Evolutionary conservation across 2,888 invertebrate species (phyloP).

Genomic region (Phaonia tiefii): DNA sequence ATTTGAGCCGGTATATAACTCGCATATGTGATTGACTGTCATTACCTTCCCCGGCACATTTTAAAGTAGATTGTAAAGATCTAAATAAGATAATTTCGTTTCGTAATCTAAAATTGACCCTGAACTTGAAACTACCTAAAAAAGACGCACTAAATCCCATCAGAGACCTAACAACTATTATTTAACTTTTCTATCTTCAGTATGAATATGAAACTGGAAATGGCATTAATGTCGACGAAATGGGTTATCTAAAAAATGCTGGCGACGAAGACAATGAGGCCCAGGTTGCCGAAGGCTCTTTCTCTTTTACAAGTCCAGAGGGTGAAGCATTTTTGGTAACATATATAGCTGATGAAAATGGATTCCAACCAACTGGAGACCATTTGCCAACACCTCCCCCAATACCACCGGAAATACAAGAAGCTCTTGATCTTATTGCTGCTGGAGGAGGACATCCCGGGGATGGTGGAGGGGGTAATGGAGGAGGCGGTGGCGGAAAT

Average conservation of each 20-base stretch:
- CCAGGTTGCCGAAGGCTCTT: slow-evolving; percentile 86
- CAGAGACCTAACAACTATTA: no score
- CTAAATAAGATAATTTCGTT: no score
- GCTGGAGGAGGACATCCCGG: slow-evolving; percentile 77
- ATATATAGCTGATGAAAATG: slow-evolving; percentile 88
- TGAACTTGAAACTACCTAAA: no score
- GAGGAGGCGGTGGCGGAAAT: slow-evolving; percentile 57
- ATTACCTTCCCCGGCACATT: no score
- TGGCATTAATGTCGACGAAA: slow-evolving; percentile 87
- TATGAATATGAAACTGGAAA: slow-evolving; percentile 89
- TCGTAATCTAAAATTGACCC: no score
- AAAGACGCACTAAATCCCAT: no score
- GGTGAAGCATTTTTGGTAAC: slow-evolving; percentile 84
- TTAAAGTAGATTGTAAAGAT: no score
- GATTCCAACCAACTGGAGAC: slow-evolving; percentile 84
- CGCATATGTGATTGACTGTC: no score
- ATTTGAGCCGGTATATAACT: no score
- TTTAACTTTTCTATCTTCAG: slow-evolving; percentile 74
- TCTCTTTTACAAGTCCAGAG: slow-evolving; percentile 88
- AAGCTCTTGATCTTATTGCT: slow-evolving; percentile 77
- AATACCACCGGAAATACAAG: slow-evolving; percentile 87
- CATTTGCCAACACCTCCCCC: slow-evolving; percentile 92
- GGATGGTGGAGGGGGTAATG: slow-evolving; percentile 73
- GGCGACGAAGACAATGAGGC: slow-evolving; percentile 85
- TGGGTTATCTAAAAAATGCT: slow-evolving; percentile 86